Conservation (phyloP, 2,797 vertebrate genomes). For the Lutjanus campechanus region DNA sequence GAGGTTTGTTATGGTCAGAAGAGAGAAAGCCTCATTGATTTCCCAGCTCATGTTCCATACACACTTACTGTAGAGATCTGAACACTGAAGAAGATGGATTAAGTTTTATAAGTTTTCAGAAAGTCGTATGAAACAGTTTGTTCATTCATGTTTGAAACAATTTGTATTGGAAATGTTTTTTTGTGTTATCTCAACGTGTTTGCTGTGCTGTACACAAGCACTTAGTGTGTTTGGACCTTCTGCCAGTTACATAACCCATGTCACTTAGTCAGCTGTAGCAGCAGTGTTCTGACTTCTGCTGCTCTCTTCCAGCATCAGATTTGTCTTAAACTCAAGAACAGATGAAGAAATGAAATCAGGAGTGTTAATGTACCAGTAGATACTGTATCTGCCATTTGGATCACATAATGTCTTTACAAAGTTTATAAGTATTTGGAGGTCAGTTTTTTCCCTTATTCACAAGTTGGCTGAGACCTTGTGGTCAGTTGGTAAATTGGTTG, state of each 20-base stretch:
- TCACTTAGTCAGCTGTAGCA: conserved; percentile 77
- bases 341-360: conserved; percentile 11
- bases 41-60: conserved; percentile 18
- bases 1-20: conserved; percentile 9
- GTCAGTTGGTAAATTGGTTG: no score
- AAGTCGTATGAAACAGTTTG: conserved; percentile 9
- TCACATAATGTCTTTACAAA: not conserved
- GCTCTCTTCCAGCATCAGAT: conserved; percentile 61
- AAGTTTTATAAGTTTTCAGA: not conserved
- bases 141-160: not conserved
- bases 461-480: no score
- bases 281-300: conserved; percentile 64
- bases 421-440: not conserved
- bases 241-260: conserved; percentile 69
- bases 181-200: conserved; percentile 22
- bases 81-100: not conserved
- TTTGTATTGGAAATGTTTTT: conserved; percentile 12
- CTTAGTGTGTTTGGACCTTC: conserved; percentile 58
- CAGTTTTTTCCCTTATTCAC: not conserved
- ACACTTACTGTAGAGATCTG: not conserved
- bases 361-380: conserved; percentile 12
- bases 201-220: conserved; percentile 27
- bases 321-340: conserved; percentile 32
- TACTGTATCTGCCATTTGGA: not conserved
- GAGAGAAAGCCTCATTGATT: conserved; percentile 33